A percentile compares a stretch with the other conserved stretches of the same genome.
Evolutionary conservation across 1,140 invertebrate species (phyloP).

Genomic region (Melanaphis sacchari): DNA sequence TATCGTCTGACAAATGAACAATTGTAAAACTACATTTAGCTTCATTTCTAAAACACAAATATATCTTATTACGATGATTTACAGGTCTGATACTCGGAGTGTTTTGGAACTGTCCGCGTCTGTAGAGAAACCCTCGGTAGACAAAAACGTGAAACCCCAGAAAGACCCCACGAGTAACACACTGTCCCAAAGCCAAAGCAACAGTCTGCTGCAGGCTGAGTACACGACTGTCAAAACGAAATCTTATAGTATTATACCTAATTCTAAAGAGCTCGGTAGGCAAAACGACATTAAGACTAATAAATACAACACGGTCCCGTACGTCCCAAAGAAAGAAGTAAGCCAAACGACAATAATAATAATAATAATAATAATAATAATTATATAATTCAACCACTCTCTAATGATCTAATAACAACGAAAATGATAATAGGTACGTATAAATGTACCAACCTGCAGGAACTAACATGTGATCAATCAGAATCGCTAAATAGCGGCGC

Average conservation of each 20-base stretch:
- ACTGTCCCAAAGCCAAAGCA: constrained; percentile 60
- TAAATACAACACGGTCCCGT: constrained; percentile 37
- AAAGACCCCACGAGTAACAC: constrained; percentile 68
- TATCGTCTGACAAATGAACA: not conserved
- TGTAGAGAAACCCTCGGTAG: constrained; percentile 66
- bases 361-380: not conserved
- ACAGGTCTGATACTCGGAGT: constrained; percentile 29
- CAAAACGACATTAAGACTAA: constrained; percentile 41
- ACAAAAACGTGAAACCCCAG: constrained; percentile 66
- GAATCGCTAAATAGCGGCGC: constrained; percentile 19
- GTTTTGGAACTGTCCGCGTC: constrained; percentile 17
- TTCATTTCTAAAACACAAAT: constrained; percentile 6
- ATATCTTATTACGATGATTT: constrained; percentile 38
- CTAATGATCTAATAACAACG: not conserved
- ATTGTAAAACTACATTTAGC: not conserved
- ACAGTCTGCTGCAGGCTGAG: constrained; percentile 31
- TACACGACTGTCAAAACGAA: constrained; percentile 80
- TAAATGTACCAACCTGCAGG: not conserved
- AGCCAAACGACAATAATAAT: constrained; percentile 32
- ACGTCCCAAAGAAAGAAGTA: constrained; percentile 46
- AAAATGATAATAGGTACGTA: not conserved
- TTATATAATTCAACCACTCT: not conserved
- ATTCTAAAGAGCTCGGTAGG: constrained; percentile 46
- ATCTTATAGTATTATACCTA: constrained; percentile 73
- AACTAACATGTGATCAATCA: not conserved